These are phyloP conservation scores for Athetis lepigone DNA, from an alignment of 2,888 invertebrate species.

Conservation along the genomic window DNA sequence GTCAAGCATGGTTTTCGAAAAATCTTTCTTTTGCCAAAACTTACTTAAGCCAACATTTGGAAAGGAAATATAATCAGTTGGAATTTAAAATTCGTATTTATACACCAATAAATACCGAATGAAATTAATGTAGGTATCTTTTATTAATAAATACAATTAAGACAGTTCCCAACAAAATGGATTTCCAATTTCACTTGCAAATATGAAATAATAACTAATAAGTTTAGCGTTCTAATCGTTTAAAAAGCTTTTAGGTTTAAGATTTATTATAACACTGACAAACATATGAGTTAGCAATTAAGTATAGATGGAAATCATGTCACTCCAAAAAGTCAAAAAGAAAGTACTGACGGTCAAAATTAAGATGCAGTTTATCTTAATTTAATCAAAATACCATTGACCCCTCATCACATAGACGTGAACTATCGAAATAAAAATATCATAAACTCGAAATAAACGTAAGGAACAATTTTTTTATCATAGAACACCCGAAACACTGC, in stretches of 20 bases:
- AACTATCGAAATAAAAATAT: slow-evolving; percentile 9
- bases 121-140: no score
- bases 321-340: slow-evolving; percentile 35
- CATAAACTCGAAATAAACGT: neutral
- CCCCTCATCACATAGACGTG: slow-evolving; percentile 5
- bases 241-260: slow-evolving; percentile 2
- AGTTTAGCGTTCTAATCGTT: slow-evolving; percentile 5
- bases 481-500: no score
- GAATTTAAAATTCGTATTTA: neutral
- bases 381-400: slow-evolving; percentile 30
- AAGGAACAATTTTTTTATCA: neutral
- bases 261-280: slow-evolving; percentile 25
- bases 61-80: neutral
- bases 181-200: slow-evolving; percentile 6
- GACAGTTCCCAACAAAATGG: slow-evolving; percentile 23
- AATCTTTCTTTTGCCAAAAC: no score
- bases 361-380: slow-evolving; percentile 43
- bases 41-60: neutral
- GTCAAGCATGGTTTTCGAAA: neutral
- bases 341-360: slow-evolving; percentile 44
- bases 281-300: slow-evolving; percentile 29
- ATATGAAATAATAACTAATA: neutral
- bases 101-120: neutral
- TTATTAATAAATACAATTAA: slow-evolving; percentile 10
- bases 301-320: slow-evolving; percentile 21